These are phyloP conservation scores for Microcebus griseorufus DNA, from an alignment of 2,113 vertebrate genomes.

Conservation along the genomic window DNA sequence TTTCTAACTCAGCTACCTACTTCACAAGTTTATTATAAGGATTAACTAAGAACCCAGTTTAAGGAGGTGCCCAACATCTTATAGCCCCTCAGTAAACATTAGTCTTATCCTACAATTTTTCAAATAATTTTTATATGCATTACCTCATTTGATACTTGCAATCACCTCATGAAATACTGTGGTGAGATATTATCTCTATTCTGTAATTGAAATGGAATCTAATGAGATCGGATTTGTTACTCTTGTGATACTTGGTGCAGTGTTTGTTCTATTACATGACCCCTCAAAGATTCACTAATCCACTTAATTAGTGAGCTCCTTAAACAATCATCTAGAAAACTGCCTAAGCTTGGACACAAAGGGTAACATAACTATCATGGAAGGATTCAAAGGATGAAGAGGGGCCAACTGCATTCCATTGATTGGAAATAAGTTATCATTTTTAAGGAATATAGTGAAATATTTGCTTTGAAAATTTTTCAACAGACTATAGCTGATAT, in stretches of 20 bases:
- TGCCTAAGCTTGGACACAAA: neutral
- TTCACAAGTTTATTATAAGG: neutral
- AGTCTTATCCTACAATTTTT: neutral
- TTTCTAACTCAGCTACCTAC: neutral
- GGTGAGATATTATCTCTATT: neutral
- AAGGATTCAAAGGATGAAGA: neutral
- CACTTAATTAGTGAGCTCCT: neutral
- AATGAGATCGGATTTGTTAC: neutral
- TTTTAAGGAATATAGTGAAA: neutral
- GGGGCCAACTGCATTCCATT: neutral
- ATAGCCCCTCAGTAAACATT: neutral
- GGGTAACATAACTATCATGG: neutral
- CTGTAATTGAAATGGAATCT: neutral
- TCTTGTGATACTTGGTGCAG: neutral
- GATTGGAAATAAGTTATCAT: neutral
- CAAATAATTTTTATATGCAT: neutral
- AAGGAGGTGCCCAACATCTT: neutral
- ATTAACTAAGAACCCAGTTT: neutral
- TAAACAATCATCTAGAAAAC: neutral
- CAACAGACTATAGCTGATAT: neutral
- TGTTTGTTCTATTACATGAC: neutral
- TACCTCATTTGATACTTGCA: neutral
- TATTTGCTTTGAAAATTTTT: neutral
- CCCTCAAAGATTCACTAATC: neutral
- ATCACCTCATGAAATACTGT: neutral